Percentiles rank a stretch among this genome's conserved stretches.
phyloP scores from a whole-genome alignment of 2,797 vertebrate species.

The Aselliscus stoliczkanus region DNA sequence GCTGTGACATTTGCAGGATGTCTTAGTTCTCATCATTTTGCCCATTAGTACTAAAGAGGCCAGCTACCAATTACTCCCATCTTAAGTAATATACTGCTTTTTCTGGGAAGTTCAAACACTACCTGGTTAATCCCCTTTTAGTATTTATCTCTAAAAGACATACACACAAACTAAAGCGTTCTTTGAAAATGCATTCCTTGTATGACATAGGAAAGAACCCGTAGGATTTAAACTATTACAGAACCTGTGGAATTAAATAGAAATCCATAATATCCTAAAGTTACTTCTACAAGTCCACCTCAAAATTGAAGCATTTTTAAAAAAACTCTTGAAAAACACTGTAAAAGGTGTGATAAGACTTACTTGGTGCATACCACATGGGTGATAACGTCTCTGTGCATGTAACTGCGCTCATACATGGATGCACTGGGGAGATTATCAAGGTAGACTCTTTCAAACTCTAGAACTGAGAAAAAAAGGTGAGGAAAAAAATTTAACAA shows the following conservation, averaged over 20 bases:
- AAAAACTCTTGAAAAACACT: background rate
- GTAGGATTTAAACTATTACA: background rate
- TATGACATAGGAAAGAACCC: background rate
- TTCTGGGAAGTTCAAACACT: background rate
- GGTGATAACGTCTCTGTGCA: slow-evolving; percentile 98
- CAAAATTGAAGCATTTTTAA: background rate
- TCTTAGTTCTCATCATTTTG: background rate
- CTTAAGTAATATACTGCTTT: background rate
- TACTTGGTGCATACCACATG: slow-evolving; percentile 94
- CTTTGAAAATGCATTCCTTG: background rate
- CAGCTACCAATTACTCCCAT: background rate
- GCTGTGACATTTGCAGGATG: background rate
- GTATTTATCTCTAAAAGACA: slow-evolving; percentile 34
- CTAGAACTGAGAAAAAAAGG: slow-evolving; percentile 85
- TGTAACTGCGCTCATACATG: slow-evolving; percentile 98
- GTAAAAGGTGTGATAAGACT: slow-evolving; percentile 68
- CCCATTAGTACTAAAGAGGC: background rate
- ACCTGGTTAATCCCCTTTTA: background rate
- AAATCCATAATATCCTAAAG: background rate
- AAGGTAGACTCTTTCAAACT: slow-evolving; percentile 94
- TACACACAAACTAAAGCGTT: background rate
- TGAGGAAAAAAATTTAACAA: background rate
- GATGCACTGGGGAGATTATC: slow-evolving; percentile 94
- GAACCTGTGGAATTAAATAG: slow-evolving; percentile 19
- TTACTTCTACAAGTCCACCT: slow-evolving; percentile 5